These are phyloP conservation scores for Pygmarrhopalites habei DNA, from an alignment of 1,140 invertebrate species.

Conservation along the genomic window DNA sequence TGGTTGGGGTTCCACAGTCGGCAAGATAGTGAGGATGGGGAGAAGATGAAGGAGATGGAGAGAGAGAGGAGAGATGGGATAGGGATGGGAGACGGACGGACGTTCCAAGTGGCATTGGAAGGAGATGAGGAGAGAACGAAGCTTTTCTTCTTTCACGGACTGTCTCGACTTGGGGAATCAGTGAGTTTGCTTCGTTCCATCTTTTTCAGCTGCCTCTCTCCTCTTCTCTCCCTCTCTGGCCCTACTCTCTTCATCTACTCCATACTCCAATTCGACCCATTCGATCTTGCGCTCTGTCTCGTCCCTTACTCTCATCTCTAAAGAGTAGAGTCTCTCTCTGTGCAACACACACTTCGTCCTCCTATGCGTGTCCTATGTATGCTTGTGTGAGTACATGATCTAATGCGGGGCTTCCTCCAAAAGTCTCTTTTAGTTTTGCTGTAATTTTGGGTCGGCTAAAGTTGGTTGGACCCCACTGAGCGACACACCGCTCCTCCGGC, in stretches of 20 bases:
- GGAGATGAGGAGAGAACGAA: slow-evolving; percentile 26
- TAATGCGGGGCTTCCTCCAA: no score
- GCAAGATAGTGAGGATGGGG: slow-evolving; percentile 12
- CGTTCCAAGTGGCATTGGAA: slow-evolving; percentile 31
- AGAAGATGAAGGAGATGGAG: not conserved
- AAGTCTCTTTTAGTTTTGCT: no score
- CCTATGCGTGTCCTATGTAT: no score
- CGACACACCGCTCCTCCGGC: no score
- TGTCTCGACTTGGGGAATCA: slow-evolving; percentile 24
- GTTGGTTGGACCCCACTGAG: no score
- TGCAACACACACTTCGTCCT: no score
- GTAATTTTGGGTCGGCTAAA: no score
- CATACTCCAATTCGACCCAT: not conserved
- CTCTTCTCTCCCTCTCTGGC: no score
- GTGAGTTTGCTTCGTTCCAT: not conserved
- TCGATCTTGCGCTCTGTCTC: not conserved
- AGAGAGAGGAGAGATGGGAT: slow-evolving; percentile 14
- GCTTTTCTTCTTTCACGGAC: slow-evolving; percentile 30
- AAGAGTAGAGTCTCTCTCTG: no score
- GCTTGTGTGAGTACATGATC: no score
- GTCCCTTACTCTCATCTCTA: not conserved
- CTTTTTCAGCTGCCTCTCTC: not conserved
- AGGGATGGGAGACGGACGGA: slow-evolving; percentile 24
- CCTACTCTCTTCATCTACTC: no score
- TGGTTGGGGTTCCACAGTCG: not conserved